These are phyloP conservation scores for Leuctra nigra DNA, from an alignment of 2,888 invertebrate genomes.

Conservation along the genomic window DNA sequence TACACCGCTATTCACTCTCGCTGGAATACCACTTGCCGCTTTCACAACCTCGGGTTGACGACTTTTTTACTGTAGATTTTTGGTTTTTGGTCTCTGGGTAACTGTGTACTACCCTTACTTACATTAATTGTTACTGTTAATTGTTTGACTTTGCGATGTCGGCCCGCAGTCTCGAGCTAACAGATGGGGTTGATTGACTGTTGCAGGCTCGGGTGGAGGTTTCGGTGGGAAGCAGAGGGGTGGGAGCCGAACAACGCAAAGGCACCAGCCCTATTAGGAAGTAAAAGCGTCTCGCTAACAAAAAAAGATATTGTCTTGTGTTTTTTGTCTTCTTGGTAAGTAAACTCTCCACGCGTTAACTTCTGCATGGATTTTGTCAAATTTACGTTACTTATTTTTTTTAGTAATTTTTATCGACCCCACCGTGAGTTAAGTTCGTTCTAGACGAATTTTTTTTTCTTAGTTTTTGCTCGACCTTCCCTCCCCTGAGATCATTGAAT, in stretches of 20 bases:
- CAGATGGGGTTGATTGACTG: slow-evolving; percentile 26
- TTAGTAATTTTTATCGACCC: no score
- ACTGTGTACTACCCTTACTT: no score
- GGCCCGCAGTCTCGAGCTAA: no score
- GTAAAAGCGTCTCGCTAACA: slow-evolving; percentile 21
- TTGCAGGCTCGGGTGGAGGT: slow-evolving; percentile 34
- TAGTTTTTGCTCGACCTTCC: slow-evolving; percentile 1
- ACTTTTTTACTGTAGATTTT: no score
- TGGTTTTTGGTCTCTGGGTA: no score
- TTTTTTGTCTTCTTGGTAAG: slow-evolving; percentile 32
- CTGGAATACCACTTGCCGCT: no score
- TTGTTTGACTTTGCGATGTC: no score
- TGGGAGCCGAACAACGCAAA: slow-evolving; percentile 59
- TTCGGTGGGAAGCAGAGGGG: slow-evolving; percentile 81
- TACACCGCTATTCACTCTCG: no score
- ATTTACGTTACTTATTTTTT: no score
- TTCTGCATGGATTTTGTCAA: background rate
- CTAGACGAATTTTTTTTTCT: background rate
- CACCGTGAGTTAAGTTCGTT: background rate
- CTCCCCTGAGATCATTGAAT: slow-evolving; percentile 14
- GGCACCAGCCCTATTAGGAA: slow-evolving; percentile 79
- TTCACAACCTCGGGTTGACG: no score
- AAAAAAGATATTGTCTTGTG: slow-evolving; percentile 28
- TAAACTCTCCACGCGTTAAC: slow-evolving; percentile 16
- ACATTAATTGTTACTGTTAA: no score